Conservation (phyloP, 2,888 invertebrate genomes). For the Lagria hirta region DNA sequence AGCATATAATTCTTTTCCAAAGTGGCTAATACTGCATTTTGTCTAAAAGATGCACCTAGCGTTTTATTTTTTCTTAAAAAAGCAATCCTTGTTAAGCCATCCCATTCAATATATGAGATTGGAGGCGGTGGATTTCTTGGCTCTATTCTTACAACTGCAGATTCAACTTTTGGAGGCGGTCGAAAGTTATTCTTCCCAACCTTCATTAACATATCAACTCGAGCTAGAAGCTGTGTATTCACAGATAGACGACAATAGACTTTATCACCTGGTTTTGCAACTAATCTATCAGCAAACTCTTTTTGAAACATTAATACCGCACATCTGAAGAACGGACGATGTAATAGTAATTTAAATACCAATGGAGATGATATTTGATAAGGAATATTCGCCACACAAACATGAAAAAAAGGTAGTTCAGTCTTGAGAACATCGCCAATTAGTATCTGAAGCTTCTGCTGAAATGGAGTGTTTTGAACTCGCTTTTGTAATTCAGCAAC, state of each 20-base stretch:
- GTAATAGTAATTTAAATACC: constrained; percentile 90
- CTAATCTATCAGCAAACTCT: constrained; percentile 95
- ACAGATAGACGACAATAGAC: constrained; percentile 94
- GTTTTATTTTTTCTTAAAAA: constrained; percentile 98
- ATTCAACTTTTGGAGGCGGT: constrained; percentile 99
- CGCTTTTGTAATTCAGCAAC: constrained; percentile 98
- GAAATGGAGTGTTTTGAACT: constrained; percentile 85
- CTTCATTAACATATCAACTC: constrained; percentile 96
- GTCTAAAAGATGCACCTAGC: constrained; percentile 84
- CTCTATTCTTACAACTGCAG: constrained; percentile 95
- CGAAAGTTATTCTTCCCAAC: constrained; percentile 98
- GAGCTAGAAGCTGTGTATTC: constrained; percentile 92
- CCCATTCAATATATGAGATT: constrained; percentile 97
- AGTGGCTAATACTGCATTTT: constrained; percentile 76
- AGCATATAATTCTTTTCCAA: constrained; percentile 90
- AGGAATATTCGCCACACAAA: constrained; percentile 97
- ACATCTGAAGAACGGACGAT: constrained; percentile 83
- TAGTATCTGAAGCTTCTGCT: constrained; percentile 87
- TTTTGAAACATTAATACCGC: constrained; percentile 98
- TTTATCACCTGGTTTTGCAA: constrained; percentile 97
- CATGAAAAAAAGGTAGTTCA: constrained; percentile 94
- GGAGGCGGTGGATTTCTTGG: constrained; percentile 96
- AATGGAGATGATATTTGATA: constrained; percentile 98
- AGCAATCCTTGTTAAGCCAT: constrained; percentile 91
- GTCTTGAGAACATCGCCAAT: constrained; percentile 94